Percentiles rank a stretch among this genome's conserved stretches.
These are phyloP conservation scores for Sterna hirundo DNA, from an alignment of 2,113 vertebrate species.

Conservation along the genomic window DNA sequence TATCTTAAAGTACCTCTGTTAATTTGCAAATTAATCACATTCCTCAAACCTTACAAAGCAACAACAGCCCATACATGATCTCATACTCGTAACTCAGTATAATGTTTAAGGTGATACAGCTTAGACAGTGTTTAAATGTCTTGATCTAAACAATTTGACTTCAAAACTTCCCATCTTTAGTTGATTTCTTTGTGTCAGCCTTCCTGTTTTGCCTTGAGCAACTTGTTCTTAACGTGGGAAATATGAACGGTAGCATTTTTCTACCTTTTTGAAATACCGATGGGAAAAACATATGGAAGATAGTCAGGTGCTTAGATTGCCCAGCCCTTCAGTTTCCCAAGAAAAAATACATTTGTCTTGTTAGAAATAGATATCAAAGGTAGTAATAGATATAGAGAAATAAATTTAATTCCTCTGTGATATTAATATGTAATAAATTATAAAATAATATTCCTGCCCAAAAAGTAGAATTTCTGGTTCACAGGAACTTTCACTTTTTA, in stretches of 20 bases:
- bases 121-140: background rate
- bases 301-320: background rate
- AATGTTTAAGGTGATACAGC: background rate
- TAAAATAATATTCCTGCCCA: background rate
- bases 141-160: background rate
- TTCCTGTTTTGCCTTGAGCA: background rate
- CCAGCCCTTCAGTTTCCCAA: background rate
- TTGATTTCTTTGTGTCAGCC: background rate
- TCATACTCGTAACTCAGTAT: background rate
- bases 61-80: background rate
- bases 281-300: background rate
- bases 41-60: constrained; percentile 16
- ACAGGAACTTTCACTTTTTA: background rate
- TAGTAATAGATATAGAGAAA: background rate
- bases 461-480: background rate
- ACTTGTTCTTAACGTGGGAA: background rate
- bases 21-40: constrained; percentile 42
- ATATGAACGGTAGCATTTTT: background rate
- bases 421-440: background rate
- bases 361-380: background rate
- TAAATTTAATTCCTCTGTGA: background rate
- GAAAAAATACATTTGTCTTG: background rate
- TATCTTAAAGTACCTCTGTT: constrained; percentile 39
- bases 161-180: background rate
- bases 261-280: background rate